Base-by-base conservation (phyloP, 1,140 invertebrate species). In the Bilobella aurantiaca region DNA sequence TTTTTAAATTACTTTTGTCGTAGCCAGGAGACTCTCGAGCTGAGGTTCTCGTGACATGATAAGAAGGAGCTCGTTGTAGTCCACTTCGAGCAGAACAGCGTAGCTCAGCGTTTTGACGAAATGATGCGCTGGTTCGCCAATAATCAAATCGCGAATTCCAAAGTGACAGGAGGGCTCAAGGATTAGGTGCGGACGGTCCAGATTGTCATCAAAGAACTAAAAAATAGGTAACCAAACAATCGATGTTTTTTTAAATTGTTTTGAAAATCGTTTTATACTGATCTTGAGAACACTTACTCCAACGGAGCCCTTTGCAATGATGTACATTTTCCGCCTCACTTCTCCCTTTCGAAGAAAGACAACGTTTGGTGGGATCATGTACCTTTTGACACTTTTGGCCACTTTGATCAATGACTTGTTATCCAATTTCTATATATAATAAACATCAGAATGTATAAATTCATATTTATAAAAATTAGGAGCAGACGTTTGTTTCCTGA, bases 261-360 rank as follows among this genome's bases (percentile, higher is more conserved):
- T 28, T 59, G 31, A 8, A 27, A 18, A 14, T 14, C 14, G 27
- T 14, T 59, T 21, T 28, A 59, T 14, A 59, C 31, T 14, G 5
- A 27, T 3, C 28, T 28, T 27, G 31, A 28, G 12, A 18, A 12
- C 18, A 21, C 66, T 68, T 60, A 68, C 63, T 30, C 58, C 67
- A 57, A 69, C 53, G 5, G 63, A 65, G 23, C 67, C 67, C 34
- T 58, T 56, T 28, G 18, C 27, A 30, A 69, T 32, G 1, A 71
- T 30, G 37, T 68, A 71, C 49, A 71, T 68, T 34, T 63, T 37
- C 46, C 69, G 31, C 47, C 66, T 30, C 16, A 71, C 66, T 49
- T 71, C 69, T 31, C 63, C 69, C 8, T 32, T 56, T 2, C 49
- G 49, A 23, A 71, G 37, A 34, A 71, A 71, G 1, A 37, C 64